A percentile compares a stretch with the other conserved stretches of the same genome.
These are phyloP conservation scores for Clarias macrocephalus DNA, from an alignment of 2,113 vertebrate genomes.

Conservation along the genomic window DNA sequence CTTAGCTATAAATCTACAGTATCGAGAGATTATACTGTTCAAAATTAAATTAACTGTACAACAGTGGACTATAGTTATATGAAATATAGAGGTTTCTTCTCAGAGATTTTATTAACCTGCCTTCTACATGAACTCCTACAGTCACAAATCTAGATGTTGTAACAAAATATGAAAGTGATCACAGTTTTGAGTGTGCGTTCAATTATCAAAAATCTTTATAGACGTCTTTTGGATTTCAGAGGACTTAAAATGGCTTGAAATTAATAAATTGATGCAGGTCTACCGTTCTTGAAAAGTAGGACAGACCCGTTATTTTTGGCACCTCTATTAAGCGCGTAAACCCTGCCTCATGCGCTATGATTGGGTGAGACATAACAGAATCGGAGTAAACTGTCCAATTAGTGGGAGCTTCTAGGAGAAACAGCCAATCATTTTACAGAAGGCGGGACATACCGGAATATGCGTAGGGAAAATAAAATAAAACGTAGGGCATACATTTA, in stretches of 20 bases:
- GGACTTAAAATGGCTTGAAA: not conserved
- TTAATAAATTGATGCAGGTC: not conserved
- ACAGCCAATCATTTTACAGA: slow-evolving; percentile 6
- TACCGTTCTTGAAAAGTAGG: slow-evolving; percentile 15
- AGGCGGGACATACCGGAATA: slow-evolving; percentile 3
- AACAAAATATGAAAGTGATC: not conserved
- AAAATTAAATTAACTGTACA: not conserved
- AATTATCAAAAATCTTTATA: not conserved
- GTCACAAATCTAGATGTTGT: not conserved
- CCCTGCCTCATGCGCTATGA: not conserved
- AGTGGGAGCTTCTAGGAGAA: not conserved
- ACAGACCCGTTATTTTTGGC: not conserved
- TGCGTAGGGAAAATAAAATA: not conserved
- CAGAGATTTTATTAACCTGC: not conserved
- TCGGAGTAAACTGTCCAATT: not conserved
- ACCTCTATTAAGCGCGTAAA: not conserved
- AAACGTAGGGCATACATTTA: not conserved
- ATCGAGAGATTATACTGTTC: not conserved
- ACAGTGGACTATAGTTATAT: not conserved
- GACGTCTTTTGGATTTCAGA: not conserved
- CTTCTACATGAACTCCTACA: not conserved
- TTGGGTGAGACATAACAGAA: not conserved
- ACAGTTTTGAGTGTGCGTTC: not conserved
- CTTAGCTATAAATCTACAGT: not conserved
- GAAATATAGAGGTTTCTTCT: not conserved